phyloP scores from a whole-genome alignment of 64 coral and sea anemone species.

The Stylophora pistillata region DNA sequence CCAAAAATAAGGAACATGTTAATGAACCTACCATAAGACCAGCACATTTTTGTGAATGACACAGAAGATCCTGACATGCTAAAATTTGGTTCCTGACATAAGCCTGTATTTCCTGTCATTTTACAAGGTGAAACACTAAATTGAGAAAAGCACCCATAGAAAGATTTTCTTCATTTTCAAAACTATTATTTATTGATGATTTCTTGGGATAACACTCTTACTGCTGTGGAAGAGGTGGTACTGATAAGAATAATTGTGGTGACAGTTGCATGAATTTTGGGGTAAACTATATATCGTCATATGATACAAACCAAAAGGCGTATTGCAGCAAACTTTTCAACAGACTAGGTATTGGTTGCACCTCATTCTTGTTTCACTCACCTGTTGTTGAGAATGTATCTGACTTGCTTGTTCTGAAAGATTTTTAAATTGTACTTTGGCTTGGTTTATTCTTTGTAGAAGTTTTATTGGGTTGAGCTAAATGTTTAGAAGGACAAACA shows the following conservation, averaged over 20 bases:
- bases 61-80: conserved; percentile 18
- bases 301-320: too few species aligned
- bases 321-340: too few species aligned
- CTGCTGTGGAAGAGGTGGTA: too few species aligned
- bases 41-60: conserved; percentile 20
- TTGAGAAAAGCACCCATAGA: neutral
- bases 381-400: conserved; percentile 60
- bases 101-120: neutral
- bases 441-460: conserved; percentile 79
- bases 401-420: conserved; percentile 35
- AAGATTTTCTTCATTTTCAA: too few species aligned
- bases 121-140: neutral
- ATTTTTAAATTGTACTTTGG: conserved; percentile 57
- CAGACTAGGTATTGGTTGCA: too few species aligned
- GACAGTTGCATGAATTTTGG: too few species aligned
- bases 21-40: conserved; percentile 14
- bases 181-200: too few species aligned
- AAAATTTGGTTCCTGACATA: neutral
- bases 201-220: too few species aligned
- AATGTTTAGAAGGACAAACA: neutral
- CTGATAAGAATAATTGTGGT: too few species aligned
- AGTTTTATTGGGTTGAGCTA: conserved; percentile 93
- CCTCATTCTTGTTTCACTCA: neutral
- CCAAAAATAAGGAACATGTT: too few species aligned
- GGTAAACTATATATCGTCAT: too few species aligned